Evolutionary conservation across 1,140 invertebrate species (phyloP).

Genomic region (Choristoneura fumiferana): DNA sequence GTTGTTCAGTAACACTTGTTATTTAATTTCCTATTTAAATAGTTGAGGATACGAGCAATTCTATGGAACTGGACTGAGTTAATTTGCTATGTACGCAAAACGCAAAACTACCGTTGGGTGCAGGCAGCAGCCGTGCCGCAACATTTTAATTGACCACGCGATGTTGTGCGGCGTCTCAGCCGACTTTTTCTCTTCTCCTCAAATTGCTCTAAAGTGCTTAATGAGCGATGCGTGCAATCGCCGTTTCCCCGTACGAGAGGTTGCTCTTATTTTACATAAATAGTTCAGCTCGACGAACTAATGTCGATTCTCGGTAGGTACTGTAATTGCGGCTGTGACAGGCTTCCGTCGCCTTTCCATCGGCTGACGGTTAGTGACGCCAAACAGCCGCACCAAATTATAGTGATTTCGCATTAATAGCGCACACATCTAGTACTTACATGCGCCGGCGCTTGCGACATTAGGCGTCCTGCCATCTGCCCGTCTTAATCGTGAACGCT

Average conservation of each 20-base stretch:
- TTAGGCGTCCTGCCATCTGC: conserved; percentile 33
- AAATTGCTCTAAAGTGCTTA: conserved; percentile 78
- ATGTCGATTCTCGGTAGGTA: conserved; percentile 77
- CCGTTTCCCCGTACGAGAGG: conserved; percentile 71
- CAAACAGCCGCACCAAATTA: conserved; percentile 64
- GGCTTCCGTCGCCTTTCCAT: conserved; percentile 71
- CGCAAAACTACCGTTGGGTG: conserved; percentile 61
- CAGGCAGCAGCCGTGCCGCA: conserved; percentile 43
- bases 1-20: neutral
- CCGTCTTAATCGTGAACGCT: no score
- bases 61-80: conserved; percentile 44
- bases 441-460: conserved; percentile 57
- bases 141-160: conserved; percentile 77
- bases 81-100: conserved; percentile 40
- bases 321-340: conserved; percentile 75
- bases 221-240: conserved; percentile 76
- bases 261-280: conserved; percentile 76
- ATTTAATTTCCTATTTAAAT: conserved; percentile 6
- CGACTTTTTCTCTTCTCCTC: conserved; percentile 70
- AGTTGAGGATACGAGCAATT: conserved; percentile 66
- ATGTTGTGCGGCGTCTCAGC: conserved; percentile 61
- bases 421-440: conserved; percentile 53
- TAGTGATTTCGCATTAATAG: conserved; percentile 72
- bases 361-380: conserved; percentile 52
- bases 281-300: conserved; percentile 72